phyloP scores from a whole-genome alignment of 2,888 invertebrate species.

The Thera britannica region DNA sequence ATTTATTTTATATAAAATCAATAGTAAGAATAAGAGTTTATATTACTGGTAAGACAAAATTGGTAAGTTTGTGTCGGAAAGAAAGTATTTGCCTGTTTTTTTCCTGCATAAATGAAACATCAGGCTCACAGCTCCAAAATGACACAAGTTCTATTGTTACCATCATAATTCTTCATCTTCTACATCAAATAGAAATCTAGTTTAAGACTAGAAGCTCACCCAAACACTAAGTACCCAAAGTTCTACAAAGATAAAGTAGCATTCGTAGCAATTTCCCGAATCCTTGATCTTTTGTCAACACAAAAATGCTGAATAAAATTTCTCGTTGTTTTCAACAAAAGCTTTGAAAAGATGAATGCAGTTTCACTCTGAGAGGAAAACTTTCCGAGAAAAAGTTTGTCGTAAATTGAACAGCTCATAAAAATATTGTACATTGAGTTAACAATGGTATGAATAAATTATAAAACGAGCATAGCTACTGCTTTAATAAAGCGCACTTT shows the following conservation, averaged over 20 bases:
- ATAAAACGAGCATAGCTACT: not conserved
- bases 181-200: no score
- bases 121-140: no score
- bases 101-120: no score
- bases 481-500: not conserved
- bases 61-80: no score
- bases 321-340: slow-evolving; percentile 18
- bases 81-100: no score
- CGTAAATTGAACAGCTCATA: slow-evolving; percentile 26
- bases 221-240: not conserved
- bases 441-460: slow-evolving; percentile 9
- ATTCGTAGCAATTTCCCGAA: not conserved
- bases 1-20: no score
- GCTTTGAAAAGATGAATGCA: slow-evolving; percentile 21
- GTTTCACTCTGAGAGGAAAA: slow-evolving; percentile 23
- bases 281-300: slow-evolving; percentile 13
- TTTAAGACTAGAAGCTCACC: not conserved
- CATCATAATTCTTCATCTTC: no score
- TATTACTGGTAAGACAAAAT: no score
- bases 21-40: no score
- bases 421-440: slow-evolving; percentile 20
- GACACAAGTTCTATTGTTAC: no score
- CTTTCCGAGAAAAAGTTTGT: slow-evolving; percentile 20
- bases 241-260: not conserved
- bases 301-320: slow-evolving; percentile 1